Conservation (phyloP, 2,797 vertebrate genomes). For the Botia kubotai region DNA sequence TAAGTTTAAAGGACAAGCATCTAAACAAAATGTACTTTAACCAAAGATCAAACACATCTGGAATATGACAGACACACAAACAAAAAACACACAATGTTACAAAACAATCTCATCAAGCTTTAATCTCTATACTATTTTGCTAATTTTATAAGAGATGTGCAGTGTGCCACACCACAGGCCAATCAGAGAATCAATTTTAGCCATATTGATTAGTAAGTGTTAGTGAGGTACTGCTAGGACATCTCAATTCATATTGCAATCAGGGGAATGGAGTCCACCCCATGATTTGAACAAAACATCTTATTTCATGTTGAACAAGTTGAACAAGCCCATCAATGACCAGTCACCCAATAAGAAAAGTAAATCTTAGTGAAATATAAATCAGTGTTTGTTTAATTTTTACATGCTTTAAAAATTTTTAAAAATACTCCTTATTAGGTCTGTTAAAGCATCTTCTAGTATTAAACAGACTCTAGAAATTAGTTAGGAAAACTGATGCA, state of each 20-base stretch:
- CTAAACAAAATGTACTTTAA: conserved; percentile 11
- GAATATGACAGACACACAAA: neutral
- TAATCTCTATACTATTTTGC: neutral
- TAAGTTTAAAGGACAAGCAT: neutral
- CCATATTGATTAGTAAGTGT: conserved; percentile 55
- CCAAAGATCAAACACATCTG: neutral
- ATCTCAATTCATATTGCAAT: conserved; percentile 31
- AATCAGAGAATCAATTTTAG: conserved; percentile 41
- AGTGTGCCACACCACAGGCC: conserved; percentile 5
- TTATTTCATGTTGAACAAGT: too few relatives aligned
- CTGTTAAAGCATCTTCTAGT: neutral
- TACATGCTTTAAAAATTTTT: neutral
- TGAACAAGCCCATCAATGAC: too few relatives aligned
- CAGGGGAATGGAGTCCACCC: conserved; percentile 34
- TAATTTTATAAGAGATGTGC: conserved; percentile 7
- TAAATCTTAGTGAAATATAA: neutral
- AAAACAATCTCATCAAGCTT: conserved; percentile 7
- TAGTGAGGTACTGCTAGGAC: conserved; percentile 28
- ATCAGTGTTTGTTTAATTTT: neutral
- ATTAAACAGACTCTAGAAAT: neutral
- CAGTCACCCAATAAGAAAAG: too few relatives aligned
- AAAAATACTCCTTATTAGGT: too few relatives aligned
- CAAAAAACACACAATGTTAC: neutral
- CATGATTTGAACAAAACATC: conserved; percentile 15
- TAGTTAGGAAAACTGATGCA: neutral